These are phyloP conservation scores for Dreissena rostriformis DNA, from an alignment of 1,140 invertebrate genomes.

Conservation along the genomic window DNA sequence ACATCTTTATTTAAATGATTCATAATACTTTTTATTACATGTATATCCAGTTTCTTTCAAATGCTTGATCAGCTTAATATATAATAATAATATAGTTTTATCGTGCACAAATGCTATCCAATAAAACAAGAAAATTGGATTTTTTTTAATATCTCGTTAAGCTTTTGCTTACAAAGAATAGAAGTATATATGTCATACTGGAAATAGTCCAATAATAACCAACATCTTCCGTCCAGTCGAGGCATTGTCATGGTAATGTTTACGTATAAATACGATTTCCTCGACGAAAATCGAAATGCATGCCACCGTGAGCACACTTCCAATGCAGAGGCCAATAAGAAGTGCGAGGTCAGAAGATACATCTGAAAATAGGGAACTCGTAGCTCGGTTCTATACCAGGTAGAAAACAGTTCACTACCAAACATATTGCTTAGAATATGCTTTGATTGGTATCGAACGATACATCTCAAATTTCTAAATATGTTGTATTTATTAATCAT, in stretches of 20 bases:
- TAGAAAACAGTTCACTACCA: too few species aligned
- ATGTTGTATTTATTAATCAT: too few species aligned
- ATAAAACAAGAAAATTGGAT: neutral
- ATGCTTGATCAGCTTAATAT: neutral
- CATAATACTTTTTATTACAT: neutral
- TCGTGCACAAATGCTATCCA: neutral
- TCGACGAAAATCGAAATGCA: slow-evolving; percentile 36
- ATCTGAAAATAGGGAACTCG: too few species aligned
- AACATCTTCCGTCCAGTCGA: slow-evolving; percentile 15
- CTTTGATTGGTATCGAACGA: too few species aligned
- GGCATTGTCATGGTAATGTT: slow-evolving; percentile 18
- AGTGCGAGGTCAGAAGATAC: neutral
- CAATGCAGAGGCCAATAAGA: neutral
- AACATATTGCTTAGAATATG: too few species aligned
- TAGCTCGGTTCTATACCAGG: too few species aligned
- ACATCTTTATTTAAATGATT: neutral
- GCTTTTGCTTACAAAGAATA: neutral
- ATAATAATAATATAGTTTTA: neutral
- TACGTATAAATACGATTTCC: slow-evolving; percentile 35
- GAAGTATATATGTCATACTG: neutral
- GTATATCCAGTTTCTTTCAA: neutral
- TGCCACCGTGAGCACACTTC: neutral
- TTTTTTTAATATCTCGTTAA: neutral
- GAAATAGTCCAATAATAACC: slow-evolving; percentile 30
- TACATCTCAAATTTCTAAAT: too few species aligned